Percentiles rank a stretch among this genome's conserved stretches.
Evolutionary conservation across 1,140 invertebrate genomes (phyloP).

Genomic region (Eufriesea mexicana): DNA sequence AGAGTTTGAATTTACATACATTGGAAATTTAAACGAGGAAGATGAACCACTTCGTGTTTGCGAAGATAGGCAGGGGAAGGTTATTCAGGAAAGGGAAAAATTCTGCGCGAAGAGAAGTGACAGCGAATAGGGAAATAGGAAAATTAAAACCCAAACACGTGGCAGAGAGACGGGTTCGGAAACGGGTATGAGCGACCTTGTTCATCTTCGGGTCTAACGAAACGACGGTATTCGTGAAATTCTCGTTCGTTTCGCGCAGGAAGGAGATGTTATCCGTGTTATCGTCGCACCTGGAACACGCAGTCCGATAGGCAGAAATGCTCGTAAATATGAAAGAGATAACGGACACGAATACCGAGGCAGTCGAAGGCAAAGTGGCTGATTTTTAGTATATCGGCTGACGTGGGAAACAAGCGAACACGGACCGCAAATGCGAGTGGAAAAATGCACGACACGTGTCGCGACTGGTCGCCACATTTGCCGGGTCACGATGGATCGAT

Average conservation of each 20-base stretch:
- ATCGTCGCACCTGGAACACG: no score
- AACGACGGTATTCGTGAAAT: neutral
- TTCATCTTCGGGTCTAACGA: no score
- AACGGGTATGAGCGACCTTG: no score
- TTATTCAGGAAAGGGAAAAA: neutral
- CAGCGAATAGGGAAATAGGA: neutral
- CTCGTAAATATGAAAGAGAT: neutral
- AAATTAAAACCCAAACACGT: neutral
- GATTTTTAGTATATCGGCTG: neutral
- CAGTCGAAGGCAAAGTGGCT: neutral
- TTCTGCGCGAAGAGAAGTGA: neutral
- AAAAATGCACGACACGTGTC: neutral
- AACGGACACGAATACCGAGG: neutral
- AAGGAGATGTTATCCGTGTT: neutral
- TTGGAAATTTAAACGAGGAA: neutral
- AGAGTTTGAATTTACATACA: neutral
- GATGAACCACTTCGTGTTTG: neutral
- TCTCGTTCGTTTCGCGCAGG: neutral
- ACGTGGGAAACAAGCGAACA: neutral
- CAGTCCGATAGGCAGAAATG: neutral
- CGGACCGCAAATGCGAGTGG: neutral
- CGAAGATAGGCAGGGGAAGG: neutral
- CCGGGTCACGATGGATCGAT: neutral
- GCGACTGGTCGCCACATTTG: neutral
- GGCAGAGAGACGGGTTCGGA: no score